A percentile compares a stretch with the other conserved stretches of the same genome.
phyloP scores from a whole-genome alignment of 2,888 invertebrate species.

The Xylocampa areola region DNA sequence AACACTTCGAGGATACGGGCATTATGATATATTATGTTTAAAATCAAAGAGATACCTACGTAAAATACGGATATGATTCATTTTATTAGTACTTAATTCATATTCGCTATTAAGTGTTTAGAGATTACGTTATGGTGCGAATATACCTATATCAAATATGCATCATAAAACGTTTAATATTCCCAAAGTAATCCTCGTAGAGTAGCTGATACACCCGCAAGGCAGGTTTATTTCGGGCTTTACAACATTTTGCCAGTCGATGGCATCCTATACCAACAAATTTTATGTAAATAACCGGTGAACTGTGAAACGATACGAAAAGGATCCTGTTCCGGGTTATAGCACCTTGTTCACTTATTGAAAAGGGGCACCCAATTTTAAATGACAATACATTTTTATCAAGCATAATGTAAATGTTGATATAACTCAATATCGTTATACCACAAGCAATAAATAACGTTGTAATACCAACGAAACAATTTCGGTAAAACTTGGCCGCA shows the following conservation, averaged over 20 bases:
- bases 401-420: constrained; percentile 7
- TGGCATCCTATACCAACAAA: constrained; percentile 38
- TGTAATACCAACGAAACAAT: constrained; percentile 65
- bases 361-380: constrained; percentile 13
- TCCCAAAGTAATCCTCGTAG: constrained; percentile 32
- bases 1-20: no score
- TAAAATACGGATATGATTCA: no score
- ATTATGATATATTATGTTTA: no score
- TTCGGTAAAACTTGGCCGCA: constrained; percentile 57
- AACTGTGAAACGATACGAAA: constrained; percentile 39
- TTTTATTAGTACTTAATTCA: no score
- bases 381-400: neutral
- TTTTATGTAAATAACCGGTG: constrained; percentile 42
- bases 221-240: constrained; percentile 39
- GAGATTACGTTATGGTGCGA: no score
- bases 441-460: constrained; percentile 41
- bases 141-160: no score
- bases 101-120: no score
- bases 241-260: constrained; percentile 30
- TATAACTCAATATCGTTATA: constrained; percentile 42
- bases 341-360: constrained; percentile 16
- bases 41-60: no score
- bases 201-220: constrained; percentile 26
- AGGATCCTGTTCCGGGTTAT: constrained; percentile 33
- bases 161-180: neutral